Percentiles rank a stretch among this genome's conserved stretches.
Evolutionary conservation across 2,888 invertebrate species (phyloP).

Genomic region (Ormia ochracea): DNA sequence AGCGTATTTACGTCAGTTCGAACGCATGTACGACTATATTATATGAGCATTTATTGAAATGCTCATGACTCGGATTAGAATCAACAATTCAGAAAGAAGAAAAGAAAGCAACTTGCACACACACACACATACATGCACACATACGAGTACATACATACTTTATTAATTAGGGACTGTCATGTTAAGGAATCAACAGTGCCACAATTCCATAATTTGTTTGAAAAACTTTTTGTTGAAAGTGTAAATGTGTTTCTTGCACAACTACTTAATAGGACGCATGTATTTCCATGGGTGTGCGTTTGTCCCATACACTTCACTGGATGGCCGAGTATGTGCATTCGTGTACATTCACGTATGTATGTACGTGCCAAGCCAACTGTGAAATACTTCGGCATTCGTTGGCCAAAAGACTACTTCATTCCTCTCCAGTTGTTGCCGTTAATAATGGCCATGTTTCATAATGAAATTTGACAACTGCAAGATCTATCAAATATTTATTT

Average conservation of each 20-base stretch:
- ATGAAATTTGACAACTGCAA: constrained; percentile 55
- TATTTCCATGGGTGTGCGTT: not conserved
- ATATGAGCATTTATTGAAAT: not conserved
- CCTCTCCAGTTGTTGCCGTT: constrained; percentile 36
- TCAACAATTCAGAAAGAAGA: not conserved
- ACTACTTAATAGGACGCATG: not conserved
- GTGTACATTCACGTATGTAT: not conserved
- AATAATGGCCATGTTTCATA: constrained; percentile 60
- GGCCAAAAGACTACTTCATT: constrained; percentile 14
- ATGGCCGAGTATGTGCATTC: not conserved
- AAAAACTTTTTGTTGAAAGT: constrained; percentile 24
- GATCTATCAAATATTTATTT: not conserved
- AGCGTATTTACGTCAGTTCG: too few relatives aligned
- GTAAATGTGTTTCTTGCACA: constrained; percentile 16
- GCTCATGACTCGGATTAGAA: constrained; percentile 12
- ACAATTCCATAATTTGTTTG: constrained; percentile 58
- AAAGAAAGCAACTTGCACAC: not conserved
- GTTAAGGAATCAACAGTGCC: constrained; percentile 58
- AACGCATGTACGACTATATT: too few relatives aligned
- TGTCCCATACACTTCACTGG: not conserved
- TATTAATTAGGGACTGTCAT: constrained; percentile 61
- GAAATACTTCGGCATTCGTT: constrained; percentile 43
- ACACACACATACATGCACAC: not conserved
- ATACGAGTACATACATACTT: constrained; percentile 48
- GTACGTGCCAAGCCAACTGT: constrained; percentile 49